Percentiles rank a stretch among this genome's conserved stretches.
phyloP scores from a whole-genome alignment of 2,797 vertebrate species.

The Rousettus madagascariensis region DNA sequence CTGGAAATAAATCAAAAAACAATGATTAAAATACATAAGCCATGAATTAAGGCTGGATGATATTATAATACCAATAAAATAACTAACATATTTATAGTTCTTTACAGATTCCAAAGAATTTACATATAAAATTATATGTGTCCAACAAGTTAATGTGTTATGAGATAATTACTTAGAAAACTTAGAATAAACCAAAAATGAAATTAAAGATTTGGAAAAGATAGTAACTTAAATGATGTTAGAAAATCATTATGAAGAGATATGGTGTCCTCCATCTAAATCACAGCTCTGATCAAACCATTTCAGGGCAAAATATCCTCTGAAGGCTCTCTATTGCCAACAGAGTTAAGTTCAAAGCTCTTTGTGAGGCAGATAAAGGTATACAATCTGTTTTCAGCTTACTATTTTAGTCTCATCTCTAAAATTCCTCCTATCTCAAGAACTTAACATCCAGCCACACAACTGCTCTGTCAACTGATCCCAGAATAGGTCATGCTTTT shows the following conservation, averaged over 20 bases:
- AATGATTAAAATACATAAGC: slow-evolving; percentile 44
- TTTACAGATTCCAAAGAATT: slow-evolving; percentile 25
- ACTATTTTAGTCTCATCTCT: slow-evolving; percentile 1
- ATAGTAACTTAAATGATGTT: slow-evolving; percentile 30
- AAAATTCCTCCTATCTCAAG: slow-evolving; percentile 2
- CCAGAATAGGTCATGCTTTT: not conserved
- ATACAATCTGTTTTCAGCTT: not conserved
- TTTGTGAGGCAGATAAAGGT: not conserved
- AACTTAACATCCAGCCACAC: slow-evolving; percentile 21
- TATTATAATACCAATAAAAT: not conserved
- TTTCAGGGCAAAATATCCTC: not conserved
- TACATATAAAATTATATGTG: slow-evolving; percentile 17
- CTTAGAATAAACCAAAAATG: not conserved
- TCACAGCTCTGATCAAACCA: not conserved
- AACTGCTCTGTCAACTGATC: not conserved
- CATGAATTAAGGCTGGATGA: slow-evolving; percentile 45
- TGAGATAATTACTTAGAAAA: slow-evolving; percentile 2
- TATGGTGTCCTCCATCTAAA: slow-evolving; percentile 25
- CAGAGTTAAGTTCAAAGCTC: not conserved
- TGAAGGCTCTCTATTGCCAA: not conserved
- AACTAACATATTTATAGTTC: not conserved
- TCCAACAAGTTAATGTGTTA: not conserved
- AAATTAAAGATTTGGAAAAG: slow-evolving; percentile 17
- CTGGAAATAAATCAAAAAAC: slow-evolving; percentile 52
- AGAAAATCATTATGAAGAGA: slow-evolving; percentile 35